phyloP scores from a whole-genome alignment of 2,113 vertebrate genomes.

The Calidris pygmaea region DNA sequence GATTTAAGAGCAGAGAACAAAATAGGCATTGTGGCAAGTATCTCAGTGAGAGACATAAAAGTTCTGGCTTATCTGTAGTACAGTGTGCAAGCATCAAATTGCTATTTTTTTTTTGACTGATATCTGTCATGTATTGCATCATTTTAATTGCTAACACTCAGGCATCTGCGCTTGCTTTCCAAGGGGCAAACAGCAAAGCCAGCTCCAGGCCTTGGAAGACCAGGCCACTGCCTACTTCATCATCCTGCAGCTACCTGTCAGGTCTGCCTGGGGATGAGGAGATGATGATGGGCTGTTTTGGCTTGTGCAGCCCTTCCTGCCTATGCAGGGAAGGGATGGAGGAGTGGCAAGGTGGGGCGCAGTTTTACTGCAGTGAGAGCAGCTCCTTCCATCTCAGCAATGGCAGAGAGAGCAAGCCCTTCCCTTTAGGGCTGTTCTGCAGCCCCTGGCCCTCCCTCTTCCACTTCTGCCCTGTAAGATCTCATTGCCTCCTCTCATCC shows the following conservation, averaged over 20 bases:
- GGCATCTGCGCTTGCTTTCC: constrained; percentile 12
- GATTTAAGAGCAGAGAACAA: not conserved
- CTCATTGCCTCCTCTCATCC: not conserved
- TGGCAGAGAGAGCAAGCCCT: not conserved
- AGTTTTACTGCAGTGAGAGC: not conserved
- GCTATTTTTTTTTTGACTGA: constrained; percentile 13
- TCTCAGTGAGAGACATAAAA: not conserved
- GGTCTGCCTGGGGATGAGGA: not conserved
- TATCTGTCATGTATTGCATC: not conserved
- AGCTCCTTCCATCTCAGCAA: not conserved
- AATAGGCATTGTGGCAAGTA: not conserved
- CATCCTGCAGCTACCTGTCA: constrained; percentile 11
- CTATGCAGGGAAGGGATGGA: not conserved
- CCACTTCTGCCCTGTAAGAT: not conserved
- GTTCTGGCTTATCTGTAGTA: not conserved
- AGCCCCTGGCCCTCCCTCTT: not conserved
- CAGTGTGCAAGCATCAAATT: not conserved
- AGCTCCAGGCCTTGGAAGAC: not conserved
- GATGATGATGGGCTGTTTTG: not conserved
- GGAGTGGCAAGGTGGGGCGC: not conserved
- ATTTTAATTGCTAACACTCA: constrained; percentile 35
- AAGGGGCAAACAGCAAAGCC: not conserved
- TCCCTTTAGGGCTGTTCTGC: not conserved
- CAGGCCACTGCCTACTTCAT: not conserved
- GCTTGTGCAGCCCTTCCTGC: not conserved